Evolutionary conservation across 64 coral and sea anemone species (phyloP), one percentile per base, ranked within the genome.

Genomic region (Acropora tenuis): DNA sequence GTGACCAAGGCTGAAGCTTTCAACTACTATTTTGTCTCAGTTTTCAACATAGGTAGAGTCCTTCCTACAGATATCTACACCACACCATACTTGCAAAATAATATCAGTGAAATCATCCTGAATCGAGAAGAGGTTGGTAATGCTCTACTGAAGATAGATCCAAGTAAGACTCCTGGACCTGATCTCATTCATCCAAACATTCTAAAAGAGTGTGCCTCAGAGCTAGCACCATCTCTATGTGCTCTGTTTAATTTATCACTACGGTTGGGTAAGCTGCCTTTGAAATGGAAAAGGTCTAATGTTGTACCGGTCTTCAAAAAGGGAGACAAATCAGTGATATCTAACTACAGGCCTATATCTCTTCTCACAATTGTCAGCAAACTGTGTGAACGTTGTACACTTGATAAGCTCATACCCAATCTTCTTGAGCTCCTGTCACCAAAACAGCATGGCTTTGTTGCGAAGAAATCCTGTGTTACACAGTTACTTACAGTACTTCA

Each of bases 371-470:
- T 63, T 59, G 80, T 84, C 20, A 58, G 80, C 48, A 84, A 84
- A 20, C 80, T 84, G 6, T 65, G 80, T 84, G 52, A 52, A 13
- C 80, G 11, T 43, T 84, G 80, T 55, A 41, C 41, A 41, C 4
- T 84, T 3, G 40, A 66, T 3, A 84, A 84, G 59, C 50, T 84
- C 43, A 3, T 65, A n/a, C 80, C 80, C 55, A 55, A 65, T 66
- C 57, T 84, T 66, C 43, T 84, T 20, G 49, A 84, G 8, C 80
- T 84, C 66, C 47, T 84, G 52, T 43, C 50, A 65, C 49, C 53
- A 49, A 59, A 42, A 19, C 80, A 84, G 80, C 80, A 84, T 58
- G 80, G 80, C 66, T 84, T 84, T 40, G 80, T 84, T 1, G 2
- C 53, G 59, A 55, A 30, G 6, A 84, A 55, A 40, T 84, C 50